A percentile compares a stretch with the other conserved stretches of the same genome.
Conservation (phyloP, 2,888 invertebrate species). For the Pseudococcus viburni region DNA sequence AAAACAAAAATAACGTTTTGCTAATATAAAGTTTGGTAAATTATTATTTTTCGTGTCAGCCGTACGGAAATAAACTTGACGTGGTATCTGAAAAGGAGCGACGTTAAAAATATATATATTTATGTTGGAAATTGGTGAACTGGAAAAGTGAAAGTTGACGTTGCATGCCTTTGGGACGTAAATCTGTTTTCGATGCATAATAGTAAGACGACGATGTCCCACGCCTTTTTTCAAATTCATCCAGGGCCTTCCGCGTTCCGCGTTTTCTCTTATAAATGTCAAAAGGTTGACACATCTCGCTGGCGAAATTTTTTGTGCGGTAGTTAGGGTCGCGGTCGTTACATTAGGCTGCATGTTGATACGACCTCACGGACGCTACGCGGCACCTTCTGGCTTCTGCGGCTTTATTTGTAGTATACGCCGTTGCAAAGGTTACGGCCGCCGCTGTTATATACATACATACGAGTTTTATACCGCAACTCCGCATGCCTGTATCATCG, state of each 20-base stretch:
- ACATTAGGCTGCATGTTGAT: constrained; percentile 33
- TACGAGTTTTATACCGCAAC: constrained; percentile 58
- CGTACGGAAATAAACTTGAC: constrained; percentile 38
- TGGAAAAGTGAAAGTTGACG: constrained; percentile 52
- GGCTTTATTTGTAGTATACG: constrained; percentile 52
- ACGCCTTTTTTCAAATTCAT: constrained; percentile 50
- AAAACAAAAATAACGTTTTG: constrained; percentile 39
- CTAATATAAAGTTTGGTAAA: background rate
- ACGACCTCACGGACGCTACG: constrained; percentile 58
- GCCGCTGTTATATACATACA: constrained; percentile 25
- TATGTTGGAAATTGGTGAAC: constrained; percentile 37
- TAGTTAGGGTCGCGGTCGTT: constrained; percentile 39
- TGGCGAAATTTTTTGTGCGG: constrained; percentile 43
- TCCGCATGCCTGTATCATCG: constrained; percentile 51
- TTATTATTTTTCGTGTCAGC: constrained; percentile 16
- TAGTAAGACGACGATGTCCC: constrained; percentile 40
- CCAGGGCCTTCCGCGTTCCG: constrained; percentile 17
- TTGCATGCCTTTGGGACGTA: constrained; percentile 49
- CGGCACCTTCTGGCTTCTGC: constrained; percentile 61
- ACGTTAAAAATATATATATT: constrained; percentile 29
- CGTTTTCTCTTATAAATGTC: constrained; percentile 55
- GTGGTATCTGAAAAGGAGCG: constrained; percentile 39
- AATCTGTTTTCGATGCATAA: constrained; percentile 54
- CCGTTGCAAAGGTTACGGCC: constrained; percentile 36
- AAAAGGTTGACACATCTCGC: constrained; percentile 54